Evolutionary conservation across 2,888 invertebrate genomes (phyloP).

Genomic region (Nymphalis polychloros): DNA sequence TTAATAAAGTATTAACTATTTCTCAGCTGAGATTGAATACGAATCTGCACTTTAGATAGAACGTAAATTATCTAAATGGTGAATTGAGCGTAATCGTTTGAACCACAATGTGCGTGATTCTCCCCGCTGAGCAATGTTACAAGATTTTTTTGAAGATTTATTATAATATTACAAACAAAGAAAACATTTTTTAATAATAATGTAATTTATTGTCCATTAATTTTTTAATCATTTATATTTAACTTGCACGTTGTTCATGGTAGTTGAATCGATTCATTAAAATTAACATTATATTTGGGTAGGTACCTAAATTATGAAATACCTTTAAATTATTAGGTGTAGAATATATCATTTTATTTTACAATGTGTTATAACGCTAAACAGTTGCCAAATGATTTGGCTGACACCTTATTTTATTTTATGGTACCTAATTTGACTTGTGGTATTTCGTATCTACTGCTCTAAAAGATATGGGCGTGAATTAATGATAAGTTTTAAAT

Average conservation of each 20-base stretch:
- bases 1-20: slow-evolving; percentile 37
- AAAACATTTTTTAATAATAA: not conserved
- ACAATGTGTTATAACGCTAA: slow-evolving; percentile 41
- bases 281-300: too few species aligned
- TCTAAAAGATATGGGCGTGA: slow-evolving; percentile 29
- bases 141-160: not conserved
- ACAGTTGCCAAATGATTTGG: slow-evolving; percentile 45
- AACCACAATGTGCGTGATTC: not conserved
- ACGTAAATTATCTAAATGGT: slow-evolving; percentile 3
- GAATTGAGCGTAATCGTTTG: not conserved
- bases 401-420: slow-evolving; percentile 41
- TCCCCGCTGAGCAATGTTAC: not conserved
- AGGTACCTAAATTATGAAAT: not conserved
- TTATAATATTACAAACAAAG: not conserved
- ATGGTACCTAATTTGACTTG: slow-evolving; percentile 48
- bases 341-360: slow-evolving; percentile 37
- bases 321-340: slow-evolving; percentile 22
- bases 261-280: not conserved
- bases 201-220: not conserved
- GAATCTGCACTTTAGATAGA: slow-evolving; percentile 6
- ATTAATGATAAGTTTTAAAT: slow-evolving; percentile 27
- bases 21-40: slow-evolving; percentile 9
- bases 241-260: not conserved
- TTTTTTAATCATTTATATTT: not conserved
- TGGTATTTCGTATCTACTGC: slow-evolving; percentile 43